phyloP scores from a whole-genome alignment of 2,888 invertebrate genomes.

The Drosophila birchii region DNA sequence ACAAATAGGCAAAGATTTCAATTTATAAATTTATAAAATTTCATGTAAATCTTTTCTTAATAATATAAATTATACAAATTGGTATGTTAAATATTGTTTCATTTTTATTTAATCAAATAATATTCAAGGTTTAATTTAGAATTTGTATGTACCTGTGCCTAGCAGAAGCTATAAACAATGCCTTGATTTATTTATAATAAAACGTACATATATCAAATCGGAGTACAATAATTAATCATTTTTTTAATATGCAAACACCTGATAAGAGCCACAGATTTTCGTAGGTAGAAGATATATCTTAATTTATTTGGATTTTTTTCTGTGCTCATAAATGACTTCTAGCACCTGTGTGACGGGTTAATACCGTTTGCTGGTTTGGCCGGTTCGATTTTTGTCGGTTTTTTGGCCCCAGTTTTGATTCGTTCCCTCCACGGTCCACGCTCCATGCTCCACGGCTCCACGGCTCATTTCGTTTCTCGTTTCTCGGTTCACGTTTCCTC shows the following conservation, averaged over 20 bases:
- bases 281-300: background rate
- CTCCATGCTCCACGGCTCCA: background rate
- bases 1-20: no score
- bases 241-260: background rate
- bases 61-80: background rate
- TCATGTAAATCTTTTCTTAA: background rate
- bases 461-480: constrained; percentile 3
- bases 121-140: background rate
- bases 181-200: no score
- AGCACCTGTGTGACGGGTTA: constrained; percentile 48
- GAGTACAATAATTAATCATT: background rate
- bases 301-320: constrained; percentile 4
- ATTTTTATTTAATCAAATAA: background rate
- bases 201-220: background rate
- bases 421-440: background rate
- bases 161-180: background rate
- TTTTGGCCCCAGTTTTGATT: constrained; percentile 46
- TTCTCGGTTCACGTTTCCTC: constrained; percentile 19
- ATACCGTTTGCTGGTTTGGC: constrained; percentile 49
- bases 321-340: constrained; percentile 19
- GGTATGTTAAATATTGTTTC: background rate
- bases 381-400: constrained; percentile 42
- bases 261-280: no score
- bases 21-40: no score
- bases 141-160: background rate